A percentile compares a stretch with the other conserved stretches of the same genome.
Conservation (phyloP, 2,113 vertebrate species). For the Etheostoma spectabile region DNA sequence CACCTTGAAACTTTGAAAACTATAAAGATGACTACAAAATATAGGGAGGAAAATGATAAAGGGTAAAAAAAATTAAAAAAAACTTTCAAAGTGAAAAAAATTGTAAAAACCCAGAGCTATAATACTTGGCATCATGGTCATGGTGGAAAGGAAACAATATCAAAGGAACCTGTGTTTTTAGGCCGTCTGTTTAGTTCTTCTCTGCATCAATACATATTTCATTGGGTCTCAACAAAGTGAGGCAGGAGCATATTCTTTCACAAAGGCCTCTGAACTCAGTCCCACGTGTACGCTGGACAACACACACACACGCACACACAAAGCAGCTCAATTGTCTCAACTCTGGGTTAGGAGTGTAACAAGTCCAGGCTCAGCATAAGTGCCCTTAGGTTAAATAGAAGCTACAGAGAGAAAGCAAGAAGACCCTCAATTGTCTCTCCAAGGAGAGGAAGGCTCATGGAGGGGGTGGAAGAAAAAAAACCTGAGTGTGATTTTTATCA, state of each 20-base stretch:
- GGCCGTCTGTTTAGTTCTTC: conserved; percentile 67
- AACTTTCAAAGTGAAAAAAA: conserved; percentile 45
- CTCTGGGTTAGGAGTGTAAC: conserved; percentile 54
- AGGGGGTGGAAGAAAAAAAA: conserved; percentile 32
- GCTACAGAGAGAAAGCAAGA: conserved; percentile 66
- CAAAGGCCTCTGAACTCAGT: conserved; percentile 73
- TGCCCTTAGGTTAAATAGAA: conserved; percentile 77
- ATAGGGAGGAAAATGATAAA: conserved; percentile 4
- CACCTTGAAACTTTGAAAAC: conserved; percentile 16
- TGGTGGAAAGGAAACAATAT: conserved; percentile 65
- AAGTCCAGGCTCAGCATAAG: conserved; percentile 66
- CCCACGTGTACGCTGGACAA: conserved; percentile 69
- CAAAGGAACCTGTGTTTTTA: conserved; percentile 76
- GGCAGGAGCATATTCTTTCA: conserved; percentile 79
- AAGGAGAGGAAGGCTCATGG: conserved; percentile 74
- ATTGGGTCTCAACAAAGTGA: conserved; percentile 69
- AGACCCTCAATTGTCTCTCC: conserved; percentile 78
- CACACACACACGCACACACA: conserved; percentile 62
- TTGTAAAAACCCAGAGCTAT: conserved; percentile 33
- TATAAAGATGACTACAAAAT: conserved; percentile 1
- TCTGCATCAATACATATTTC: conserved; percentile 74
- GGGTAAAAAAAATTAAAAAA: conserved; percentile 23
- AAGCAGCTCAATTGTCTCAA: conserved; percentile 70
- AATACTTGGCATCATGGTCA: conserved; percentile 44
- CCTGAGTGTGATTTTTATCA: conserved; percentile 59